Conservation (phyloP, 2,888 invertebrate genomes). For the Gastrophysa polygoni region DNA sequence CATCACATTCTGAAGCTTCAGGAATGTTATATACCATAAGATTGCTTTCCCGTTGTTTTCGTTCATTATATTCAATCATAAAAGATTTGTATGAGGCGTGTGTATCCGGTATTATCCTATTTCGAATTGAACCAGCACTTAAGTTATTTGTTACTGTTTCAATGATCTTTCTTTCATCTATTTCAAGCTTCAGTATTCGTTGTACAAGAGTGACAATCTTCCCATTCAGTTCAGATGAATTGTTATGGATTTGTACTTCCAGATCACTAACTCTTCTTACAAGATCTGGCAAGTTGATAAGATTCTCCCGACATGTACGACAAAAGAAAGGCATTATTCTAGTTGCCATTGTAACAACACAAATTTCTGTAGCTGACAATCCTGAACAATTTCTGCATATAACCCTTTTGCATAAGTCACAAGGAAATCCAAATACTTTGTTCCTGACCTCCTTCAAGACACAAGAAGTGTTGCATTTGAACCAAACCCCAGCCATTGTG, state of each 20-base stretch:
- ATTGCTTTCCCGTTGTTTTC: constrained; percentile 6
- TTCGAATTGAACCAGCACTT: not conserved
- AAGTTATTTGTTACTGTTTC: not conserved
- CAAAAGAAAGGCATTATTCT: constrained; percentile 10
- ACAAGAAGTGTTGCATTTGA: constrained; percentile 7
- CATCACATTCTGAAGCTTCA: constrained; percentile 6
- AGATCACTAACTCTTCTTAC: constrained; percentile 7
- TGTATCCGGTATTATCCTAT: not conserved
- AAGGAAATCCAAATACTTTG: constrained; percentile 7
- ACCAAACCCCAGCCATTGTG: constrained; percentile 7
- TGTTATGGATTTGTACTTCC: constrained; percentile 4
- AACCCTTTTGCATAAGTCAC: constrained; percentile 8
- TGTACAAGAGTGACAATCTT: not conserved
- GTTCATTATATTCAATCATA: constrained; percentile 6
- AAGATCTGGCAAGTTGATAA: constrained; percentile 6
- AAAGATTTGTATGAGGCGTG: constrained; percentile 4
- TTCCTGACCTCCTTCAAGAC: constrained; percentile 6
- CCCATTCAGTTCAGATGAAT: constrained; percentile 11
- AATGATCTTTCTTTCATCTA: constrained; percentile 5
- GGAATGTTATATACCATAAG: constrained; percentile 6
- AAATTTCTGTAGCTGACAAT: constrained; percentile 10
- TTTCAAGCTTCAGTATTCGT: constrained; percentile 5
- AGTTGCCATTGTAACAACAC: constrained; percentile 11
- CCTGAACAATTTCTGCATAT: constrained; percentile 8
- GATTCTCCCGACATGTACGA: constrained; percentile 6